These are phyloP conservation scores for Mustelus asterias DNA, from an alignment of 2,113 vertebrate genomes.

Conservation along the genomic window DNA sequence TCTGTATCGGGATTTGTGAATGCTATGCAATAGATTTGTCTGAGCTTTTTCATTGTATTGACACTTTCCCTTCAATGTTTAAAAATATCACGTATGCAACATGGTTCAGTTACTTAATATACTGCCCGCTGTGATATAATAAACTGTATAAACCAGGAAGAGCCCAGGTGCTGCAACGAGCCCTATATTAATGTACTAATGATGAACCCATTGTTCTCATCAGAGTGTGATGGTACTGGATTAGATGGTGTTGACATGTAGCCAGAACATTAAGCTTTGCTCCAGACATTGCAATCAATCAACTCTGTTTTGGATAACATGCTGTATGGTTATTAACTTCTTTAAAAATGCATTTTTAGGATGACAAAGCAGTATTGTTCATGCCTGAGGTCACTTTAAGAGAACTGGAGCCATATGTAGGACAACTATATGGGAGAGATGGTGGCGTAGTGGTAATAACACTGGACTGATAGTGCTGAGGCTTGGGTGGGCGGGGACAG, in stretches of 20 bases:
- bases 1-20: not conserved
- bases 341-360: not conserved
- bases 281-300: not conserved
- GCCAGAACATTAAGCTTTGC: not conserved
- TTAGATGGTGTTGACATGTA: not conserved
- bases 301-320: not conserved
- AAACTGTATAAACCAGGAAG: not conserved
- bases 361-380: not conserved
- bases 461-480: too few relatives aligned
- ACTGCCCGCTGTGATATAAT: not conserved
- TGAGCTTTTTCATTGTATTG: not conserved
- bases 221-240: not conserved
- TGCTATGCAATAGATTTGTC: not conserved
- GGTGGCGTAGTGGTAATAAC: too few relatives aligned
- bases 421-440: too few relatives aligned
- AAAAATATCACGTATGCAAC: not conserved
- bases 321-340: not conserved
- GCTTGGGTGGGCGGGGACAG: too few relatives aligned
- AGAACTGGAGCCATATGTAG: not conserved
- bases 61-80: not conserved
- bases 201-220: not conserved
- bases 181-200: not conserved
- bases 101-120: not conserved
- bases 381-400: not conserved
- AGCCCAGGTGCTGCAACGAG: not conserved